Conservation (phyloP, 2,888 invertebrate genomes). For the Sphaeridia pumilis region DNA sequence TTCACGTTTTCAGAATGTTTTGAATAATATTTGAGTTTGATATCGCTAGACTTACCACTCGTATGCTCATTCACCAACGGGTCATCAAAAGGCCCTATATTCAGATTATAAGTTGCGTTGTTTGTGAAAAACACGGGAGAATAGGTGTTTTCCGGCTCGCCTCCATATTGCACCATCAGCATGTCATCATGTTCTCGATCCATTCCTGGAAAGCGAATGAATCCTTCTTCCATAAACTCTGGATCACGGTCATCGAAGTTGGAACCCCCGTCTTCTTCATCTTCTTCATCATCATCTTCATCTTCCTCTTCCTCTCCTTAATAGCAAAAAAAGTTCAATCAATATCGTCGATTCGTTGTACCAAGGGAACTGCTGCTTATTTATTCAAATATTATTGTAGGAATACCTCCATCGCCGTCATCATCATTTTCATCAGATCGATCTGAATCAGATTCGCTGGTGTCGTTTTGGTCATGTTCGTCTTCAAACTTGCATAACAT, state of each 20-base stretch:
- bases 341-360: too few species aligned
- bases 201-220: conserved; percentile 46
- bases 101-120: conserved; percentile 40
- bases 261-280: conserved; percentile 40
- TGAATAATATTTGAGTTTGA: too few species aligned
- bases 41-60: conserved; percentile 21
- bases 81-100: conserved; percentile 38
- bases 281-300: conserved; percentile 41
- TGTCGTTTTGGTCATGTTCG: conserved; percentile 53
- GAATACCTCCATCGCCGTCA: conserved; percentile 39
- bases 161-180: conserved; percentile 51
- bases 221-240: conserved; percentile 45
- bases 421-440: conserved; percentile 39
- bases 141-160: conserved; percentile 38
- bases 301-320: conserved; percentile 40
- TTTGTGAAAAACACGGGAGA: conserved; percentile 36
- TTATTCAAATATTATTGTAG: not conserved
- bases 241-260: conserved; percentile 43
- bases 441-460: conserved; percentile 53
- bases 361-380: too few species aligned
- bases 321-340: too few species aligned
- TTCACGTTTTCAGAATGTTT: not conserved
- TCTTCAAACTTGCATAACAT: conserved; percentile 41
- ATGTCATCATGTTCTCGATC: conserved; percentile 54
- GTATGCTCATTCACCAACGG: conserved; percentile 33